Evolutionary conservation across 2,797 vertebrate genomes (phyloP).

Genomic region (Pitangus sulphuratus): DNA sequence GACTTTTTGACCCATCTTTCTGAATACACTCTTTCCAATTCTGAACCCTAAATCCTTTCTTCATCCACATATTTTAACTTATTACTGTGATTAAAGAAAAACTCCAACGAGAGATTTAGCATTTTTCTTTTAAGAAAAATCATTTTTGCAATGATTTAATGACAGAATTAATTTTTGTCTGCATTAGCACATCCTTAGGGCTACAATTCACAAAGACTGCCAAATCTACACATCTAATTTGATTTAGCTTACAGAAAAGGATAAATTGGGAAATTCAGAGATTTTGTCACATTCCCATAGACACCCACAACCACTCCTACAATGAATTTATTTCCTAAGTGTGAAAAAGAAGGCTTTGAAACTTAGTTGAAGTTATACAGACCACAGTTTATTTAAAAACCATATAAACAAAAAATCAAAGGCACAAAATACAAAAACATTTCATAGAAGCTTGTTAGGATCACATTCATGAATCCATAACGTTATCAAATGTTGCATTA

Average conservation of each 20-base stretch:
- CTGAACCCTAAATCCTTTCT: background rate
- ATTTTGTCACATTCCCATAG: background rate
- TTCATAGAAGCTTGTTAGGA: background rate
- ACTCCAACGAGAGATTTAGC: background rate
- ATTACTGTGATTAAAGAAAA: background rate
- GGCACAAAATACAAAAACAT: background rate
- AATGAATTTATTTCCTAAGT: background rate
- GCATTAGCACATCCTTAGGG: background rate
- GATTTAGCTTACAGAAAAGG: background rate
- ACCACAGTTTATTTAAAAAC: slow-evolving; percentile 42
- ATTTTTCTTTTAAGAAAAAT: background rate
- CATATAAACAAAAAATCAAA: background rate
- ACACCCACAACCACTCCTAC: background rate
- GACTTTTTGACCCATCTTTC: background rate
- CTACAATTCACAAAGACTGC: background rate
- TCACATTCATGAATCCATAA: background rate
- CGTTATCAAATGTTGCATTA: background rate
- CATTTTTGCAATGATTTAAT: background rate
- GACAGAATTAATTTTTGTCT: background rate
- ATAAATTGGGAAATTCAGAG: background rate
- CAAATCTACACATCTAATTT: background rate
- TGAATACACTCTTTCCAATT: background rate
- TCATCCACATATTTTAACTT: background rate
- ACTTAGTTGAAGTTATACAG: background rate
- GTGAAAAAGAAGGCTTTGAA: background rate